Evolutionary conservation across 2,888 invertebrate genomes (phyloP), one percentile per base, ranked within the genome.

Genomic region (Chrysodeixis includens): DNA sequence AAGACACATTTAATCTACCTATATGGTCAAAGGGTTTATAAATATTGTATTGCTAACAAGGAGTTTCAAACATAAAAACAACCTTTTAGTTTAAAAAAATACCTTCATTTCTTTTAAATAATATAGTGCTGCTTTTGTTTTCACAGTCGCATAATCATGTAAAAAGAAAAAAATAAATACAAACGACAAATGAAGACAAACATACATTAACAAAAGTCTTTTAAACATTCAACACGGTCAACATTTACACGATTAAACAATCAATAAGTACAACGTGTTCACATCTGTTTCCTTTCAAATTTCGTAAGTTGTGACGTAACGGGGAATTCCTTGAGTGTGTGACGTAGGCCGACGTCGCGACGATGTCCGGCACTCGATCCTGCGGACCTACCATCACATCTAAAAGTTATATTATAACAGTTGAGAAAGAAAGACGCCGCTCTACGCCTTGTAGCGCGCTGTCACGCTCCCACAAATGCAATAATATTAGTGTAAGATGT

Each of bases 241-340:
- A 63, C 55, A 63, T 78, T 78, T 61, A 67, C 63, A 75, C 56
- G 65, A 74, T 75, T 59, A 71, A 74, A 71, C 66, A 81, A 67
- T 57, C 56, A 56, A 59, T 62, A 40, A 16, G 55, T 18, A 52
- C 12, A 22, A 60, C 52, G 53, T 73, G 83, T 79, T 83, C 83
- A 83, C 75, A 83, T 80, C 72, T 62, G 74, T 78, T 83, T 83
- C 81, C 81, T 82, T 85, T 82, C 77, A 79, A 79, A 79, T 85
- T 83, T 83, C 75, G 76, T 76, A 83, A 83, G 49, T 52, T 5
- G 73, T 89, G 88, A 90, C 89, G 89, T 88, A 91, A 92, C 75
- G 88, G 90, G 92, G 90, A 92, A 90, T 91, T 88, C 90, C 89
- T 90, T 81, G 79, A 81, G 77, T 69, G 71, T 55, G 68, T 88